phyloP scores from a whole-genome alignment of 2,888 invertebrate species.

The Muschampia plurimacula region DNA sequence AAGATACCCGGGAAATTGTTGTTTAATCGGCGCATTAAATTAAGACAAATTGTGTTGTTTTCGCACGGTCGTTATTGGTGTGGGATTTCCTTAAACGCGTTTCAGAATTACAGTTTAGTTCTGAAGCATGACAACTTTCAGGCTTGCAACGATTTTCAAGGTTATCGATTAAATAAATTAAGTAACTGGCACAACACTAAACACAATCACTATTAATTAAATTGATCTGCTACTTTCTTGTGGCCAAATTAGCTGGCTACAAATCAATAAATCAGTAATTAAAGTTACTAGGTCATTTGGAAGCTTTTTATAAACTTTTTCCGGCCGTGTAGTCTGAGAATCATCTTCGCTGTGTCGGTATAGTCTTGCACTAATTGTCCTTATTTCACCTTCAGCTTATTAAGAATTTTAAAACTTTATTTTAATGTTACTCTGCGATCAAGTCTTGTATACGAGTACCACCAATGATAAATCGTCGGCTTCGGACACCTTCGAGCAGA shows the following conservation, averaged over 20 bases:
- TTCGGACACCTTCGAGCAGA: too few species aligned
- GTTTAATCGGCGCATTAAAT: conserved; percentile 25
- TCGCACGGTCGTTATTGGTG: background rate
- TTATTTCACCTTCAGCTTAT: too few species aligned
- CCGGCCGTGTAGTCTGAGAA: too few species aligned
- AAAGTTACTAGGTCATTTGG: background rate
- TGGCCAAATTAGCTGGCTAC: background rate
- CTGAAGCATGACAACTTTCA: background rate
- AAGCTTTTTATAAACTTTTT: too few species aligned
- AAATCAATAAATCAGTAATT: background rate
- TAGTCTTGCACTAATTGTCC: too few species aligned
- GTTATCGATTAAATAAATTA: too few species aligned
- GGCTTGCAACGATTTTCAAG: background rate
- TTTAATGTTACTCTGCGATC: too few species aligned
- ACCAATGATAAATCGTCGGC: background rate
- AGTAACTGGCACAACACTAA: too few species aligned
- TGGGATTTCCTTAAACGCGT: background rate
- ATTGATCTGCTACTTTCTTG: background rate
- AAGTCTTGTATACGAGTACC: too few species aligned
- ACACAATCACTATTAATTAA: background rate
- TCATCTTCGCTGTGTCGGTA: too few species aligned
- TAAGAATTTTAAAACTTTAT: too few species aligned
- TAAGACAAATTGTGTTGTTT: conserved; percentile 16
- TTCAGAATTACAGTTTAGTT: background rate
- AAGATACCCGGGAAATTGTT: conserved; percentile 34